Evolutionary conservation across 2,797 vertebrate species (phyloP), one percentile per base, ranked within the genome.

Genomic region (Gobio occitaniae): DNA sequence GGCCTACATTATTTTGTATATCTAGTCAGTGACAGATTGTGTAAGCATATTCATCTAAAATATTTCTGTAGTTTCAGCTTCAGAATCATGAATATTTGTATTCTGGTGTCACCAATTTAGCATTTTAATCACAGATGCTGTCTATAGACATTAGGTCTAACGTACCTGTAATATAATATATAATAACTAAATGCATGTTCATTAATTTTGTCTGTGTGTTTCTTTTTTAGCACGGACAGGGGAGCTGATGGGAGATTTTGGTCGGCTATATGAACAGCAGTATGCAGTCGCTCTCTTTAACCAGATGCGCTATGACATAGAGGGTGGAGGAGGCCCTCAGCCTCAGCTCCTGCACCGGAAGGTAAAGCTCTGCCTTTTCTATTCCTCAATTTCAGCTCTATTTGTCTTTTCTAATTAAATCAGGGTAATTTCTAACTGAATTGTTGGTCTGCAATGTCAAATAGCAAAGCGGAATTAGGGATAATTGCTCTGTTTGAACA

Each of bases 261-360:
- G 95, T 16, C 92, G 16, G 0, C 94, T 97, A 76, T 99, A 97
- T 2, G 91, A 94, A 91, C 96, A 97, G 90, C 98, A 99, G 90
- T 97, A 96, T 1, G 95, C 95, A 0, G 95, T 99, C 0, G 96
- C 97, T 0, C 96, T 99, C 83, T 98, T 99, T 92, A 97, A 96
- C 92, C 97, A 96, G 29, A 93, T 97, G 86, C 97, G 97, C 63
- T 97, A 96, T 78, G 98, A 98, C 89, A 93, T 99, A 0, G 98
- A 99, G 90, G 97, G 96, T 74, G 94, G 95, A 0, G 97, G 96
- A 0, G 92, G 93, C 0, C 97, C 95, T 0, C 97, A 98, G 86
- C 84, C 97, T 0, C 98, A 99, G 93, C 96, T 99, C 3, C 95
- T 99, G 0, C 97, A 97, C 88, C 96, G 97, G 72, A 98, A 98